A percentile compares a stretch with the other conserved stretches of the same genome.
Evolutionary conservation across 2,797 vertebrate species (phyloP).

Genomic region (Mormyrus proboscirostris): DNA sequence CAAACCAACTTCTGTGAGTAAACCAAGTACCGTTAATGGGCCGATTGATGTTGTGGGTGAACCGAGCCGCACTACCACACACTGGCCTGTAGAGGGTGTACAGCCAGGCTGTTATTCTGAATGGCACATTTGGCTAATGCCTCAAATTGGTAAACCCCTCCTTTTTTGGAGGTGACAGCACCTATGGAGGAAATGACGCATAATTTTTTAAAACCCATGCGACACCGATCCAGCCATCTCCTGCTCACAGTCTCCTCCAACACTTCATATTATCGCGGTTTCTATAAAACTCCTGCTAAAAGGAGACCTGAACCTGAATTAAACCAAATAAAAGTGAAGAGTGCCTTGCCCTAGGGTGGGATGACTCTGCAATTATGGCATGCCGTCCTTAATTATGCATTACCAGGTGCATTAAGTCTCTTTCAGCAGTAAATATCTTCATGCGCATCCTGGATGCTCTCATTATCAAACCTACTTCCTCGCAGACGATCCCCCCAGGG

Average conservation of each 20-base stretch:
- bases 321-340: neutral
- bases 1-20: neutral
- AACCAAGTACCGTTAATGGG: neutral
- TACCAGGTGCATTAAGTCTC: conserved; percentile 26
- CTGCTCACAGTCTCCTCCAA: neutral
- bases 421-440: conserved; percentile 16
- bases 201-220: neutral
- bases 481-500: neutral
- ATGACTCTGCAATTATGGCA: conserved; percentile 11
- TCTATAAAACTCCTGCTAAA: neutral
- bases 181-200: neutral
- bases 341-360: conserved; percentile 18
- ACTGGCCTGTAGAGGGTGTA: neutral
- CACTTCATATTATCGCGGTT: neutral
- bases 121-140: neutral
- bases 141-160: neutral
- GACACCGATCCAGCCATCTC: neutral
- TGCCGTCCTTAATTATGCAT: conserved; percentile 31
- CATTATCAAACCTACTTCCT: neutral
- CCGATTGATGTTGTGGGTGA: neutral
- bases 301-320: neutral
- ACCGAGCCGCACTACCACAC: neutral
- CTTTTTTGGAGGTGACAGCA: neutral
- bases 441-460: conserved; percentile 5
- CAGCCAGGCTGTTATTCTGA: neutral